Percentiles rank a stretch among this genome's conserved stretches.
phyloP scores from a whole-genome alignment of 2,888 invertebrate genomes.

The Emmelina monodactyla region DNA sequence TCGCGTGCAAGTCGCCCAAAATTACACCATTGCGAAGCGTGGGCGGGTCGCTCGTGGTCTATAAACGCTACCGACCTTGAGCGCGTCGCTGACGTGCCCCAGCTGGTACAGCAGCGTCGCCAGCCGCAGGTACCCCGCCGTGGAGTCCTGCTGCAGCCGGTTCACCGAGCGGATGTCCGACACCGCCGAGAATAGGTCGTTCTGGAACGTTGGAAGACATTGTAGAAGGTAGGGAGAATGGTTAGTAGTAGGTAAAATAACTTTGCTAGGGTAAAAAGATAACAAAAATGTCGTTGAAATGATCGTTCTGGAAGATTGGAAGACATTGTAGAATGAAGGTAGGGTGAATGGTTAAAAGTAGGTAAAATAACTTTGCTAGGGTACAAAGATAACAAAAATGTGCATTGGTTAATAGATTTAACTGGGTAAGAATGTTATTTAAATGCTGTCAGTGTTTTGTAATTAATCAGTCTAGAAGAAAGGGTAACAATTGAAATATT shows the following conservation, averaged over 20 bases:
- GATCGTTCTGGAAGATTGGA: conserved; percentile 68
- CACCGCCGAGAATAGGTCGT: conserved; percentile 86
- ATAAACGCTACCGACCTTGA: conserved; percentile 81
- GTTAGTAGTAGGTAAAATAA: background rate
- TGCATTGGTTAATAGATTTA: no score
- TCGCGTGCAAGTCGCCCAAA: no score
- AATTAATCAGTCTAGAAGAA: no score
- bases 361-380: background rate
- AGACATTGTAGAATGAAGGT: background rate
- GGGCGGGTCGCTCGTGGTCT: no score
- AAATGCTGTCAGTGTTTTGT: no score
- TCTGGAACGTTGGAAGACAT: conserved; percentile 31
- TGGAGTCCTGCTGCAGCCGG: conserved; percentile 91
- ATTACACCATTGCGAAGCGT: no score
- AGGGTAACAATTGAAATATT: no score
- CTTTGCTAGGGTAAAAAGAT: background rate
- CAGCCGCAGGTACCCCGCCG: conserved; percentile 84
- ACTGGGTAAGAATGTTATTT: no score
- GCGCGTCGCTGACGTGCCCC: conserved; percentile 90
- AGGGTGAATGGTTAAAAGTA: background rate
- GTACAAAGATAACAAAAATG: background rate
- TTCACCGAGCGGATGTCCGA: conserved; percentile 90
- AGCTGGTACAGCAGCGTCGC: conserved; percentile 85
- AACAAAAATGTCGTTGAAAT: background rate
- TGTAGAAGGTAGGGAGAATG: background rate